These are phyloP conservation scores for Uloborus diversus DNA, from an alignment of 1,140 invertebrate genomes.

Conservation along the genomic window DNA sequence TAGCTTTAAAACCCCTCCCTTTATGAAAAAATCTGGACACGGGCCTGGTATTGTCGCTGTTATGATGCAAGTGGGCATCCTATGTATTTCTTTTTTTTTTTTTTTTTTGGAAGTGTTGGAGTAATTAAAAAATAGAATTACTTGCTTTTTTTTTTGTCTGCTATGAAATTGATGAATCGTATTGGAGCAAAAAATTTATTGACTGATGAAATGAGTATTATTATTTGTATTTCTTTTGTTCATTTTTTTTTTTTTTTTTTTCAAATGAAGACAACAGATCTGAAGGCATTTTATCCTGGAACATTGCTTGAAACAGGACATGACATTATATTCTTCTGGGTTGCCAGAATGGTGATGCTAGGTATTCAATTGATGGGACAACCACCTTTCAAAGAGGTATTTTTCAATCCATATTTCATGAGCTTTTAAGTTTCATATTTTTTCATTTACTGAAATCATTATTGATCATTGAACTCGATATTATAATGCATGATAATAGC, in stretches of 20 bases:
- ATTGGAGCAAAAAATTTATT: no score
- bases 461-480: neutral
- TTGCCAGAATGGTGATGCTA: slow-evolving; percentile 98
- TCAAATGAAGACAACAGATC: slow-evolving; percentile 53
- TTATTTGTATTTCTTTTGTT: neutral
- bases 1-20: no score
- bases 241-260: neutral
- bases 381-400: slow-evolving; percentile 86
- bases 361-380: slow-evolving; percentile 89
- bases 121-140: no score
- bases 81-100: no score
- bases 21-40: no score
- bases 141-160: no score
- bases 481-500: no score
- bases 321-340: slow-evolving; percentile 99
- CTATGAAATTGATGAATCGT: no score
- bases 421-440: neutral
- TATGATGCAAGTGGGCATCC: no score
- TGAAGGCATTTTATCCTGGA: slow-evolving; percentile 87
- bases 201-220: no score
- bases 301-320: slow-evolving; percentile 95
- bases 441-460: neutral
- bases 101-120: no score
- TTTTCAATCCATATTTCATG: neutral
- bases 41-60: no score